phyloP scores from a whole-genome alignment of 2,888 invertebrate species.

The Shargacucullia verbasci region DNA sequence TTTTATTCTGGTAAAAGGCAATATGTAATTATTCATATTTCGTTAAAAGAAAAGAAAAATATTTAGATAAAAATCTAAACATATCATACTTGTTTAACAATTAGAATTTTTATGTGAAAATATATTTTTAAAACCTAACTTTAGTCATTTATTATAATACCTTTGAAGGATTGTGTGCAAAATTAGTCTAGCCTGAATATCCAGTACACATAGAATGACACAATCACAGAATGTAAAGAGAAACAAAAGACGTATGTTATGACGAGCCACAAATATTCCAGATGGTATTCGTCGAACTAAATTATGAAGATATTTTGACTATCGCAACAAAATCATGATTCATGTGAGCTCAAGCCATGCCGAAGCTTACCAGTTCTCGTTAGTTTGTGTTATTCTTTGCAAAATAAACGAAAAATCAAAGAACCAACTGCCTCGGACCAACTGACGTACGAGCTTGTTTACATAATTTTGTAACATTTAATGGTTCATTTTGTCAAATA shows the following conservation, averaged over 20 bases:
- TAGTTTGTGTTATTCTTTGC: slow-evolving; percentile 57
- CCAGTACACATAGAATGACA: slow-evolving; percentile 8
- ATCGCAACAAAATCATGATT: slow-evolving; percentile 58
- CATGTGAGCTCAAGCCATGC: slow-evolving; percentile 42
- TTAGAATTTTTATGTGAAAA: too few relatives aligned
- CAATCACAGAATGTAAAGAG: slow-evolving; percentile 33
- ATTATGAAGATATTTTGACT: slow-evolving; percentile 58
- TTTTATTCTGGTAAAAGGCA: too few relatives aligned
- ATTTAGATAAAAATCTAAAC: too few relatives aligned
- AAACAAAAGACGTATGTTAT: slow-evolving; percentile 43
- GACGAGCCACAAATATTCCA: slow-evolving; percentile 44
- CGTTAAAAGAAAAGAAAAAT: too few relatives aligned
- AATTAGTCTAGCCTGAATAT: neutral
- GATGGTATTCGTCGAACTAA: slow-evolving; percentile 50
- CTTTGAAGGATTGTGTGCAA: too few relatives aligned
- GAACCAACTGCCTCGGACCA: slow-evolving; percentile 48
- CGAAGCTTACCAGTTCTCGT: slow-evolving; percentile 47
- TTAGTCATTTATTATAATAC: too few relatives aligned
- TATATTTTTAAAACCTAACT: too few relatives aligned
- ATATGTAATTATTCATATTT: too few relatives aligned
- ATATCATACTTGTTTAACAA: too few relatives aligned
- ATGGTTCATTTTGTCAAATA: slow-evolving; percentile 82
- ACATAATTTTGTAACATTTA: slow-evolving; percentile 77
- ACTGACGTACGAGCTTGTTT: slow-evolving; percentile 74
- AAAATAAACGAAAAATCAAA: slow-evolving; percentile 59